Evolutionary conservation across 2,888 invertebrate species (phyloP).

Genomic region (Apocheima hispidaria): DNA sequence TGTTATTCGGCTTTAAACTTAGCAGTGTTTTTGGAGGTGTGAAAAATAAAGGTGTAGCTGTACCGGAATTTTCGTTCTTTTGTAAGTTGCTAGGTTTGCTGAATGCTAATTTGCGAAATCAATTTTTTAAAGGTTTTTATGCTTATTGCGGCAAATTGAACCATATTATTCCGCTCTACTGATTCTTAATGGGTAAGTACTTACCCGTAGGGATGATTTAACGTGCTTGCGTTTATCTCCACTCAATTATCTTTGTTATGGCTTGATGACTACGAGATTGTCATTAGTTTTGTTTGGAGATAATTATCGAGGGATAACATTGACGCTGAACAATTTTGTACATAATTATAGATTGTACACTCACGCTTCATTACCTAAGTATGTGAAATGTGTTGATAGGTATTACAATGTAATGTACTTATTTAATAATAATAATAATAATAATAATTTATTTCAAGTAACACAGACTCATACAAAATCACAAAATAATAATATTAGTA

Average conservation of each 20-base stretch:
- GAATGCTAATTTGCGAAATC: no score
- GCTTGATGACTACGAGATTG: constrained; percentile 20
- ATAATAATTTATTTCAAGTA: no score
- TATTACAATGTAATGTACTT: not conserved
- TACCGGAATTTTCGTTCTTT: not conserved
- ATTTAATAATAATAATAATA: not conserved
- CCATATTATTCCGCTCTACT: not conserved
- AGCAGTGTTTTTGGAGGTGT: constrained; percentile 16
- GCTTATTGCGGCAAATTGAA: not conserved
- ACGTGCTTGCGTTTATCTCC: constrained; percentile 58
- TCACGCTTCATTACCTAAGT: not conserved
- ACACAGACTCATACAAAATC: no score
- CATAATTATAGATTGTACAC: constrained; percentile 1
- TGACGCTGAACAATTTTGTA: constrained; percentile 11
- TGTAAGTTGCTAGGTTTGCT: not conserved
- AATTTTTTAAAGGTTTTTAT: no score
- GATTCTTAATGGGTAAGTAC: constrained; percentile 28
- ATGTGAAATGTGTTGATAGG: not conserved
- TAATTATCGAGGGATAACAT: constrained; percentile 17
- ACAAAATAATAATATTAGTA: no score
- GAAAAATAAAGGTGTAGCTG: not conserved
- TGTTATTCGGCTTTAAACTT: constrained; percentile 22
- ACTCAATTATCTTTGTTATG: constrained; percentile 52
- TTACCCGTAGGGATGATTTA: constrained; percentile 49
- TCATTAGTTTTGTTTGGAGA: constrained; percentile 23